Conservation (phyloP, 2,113 vertebrate genomes). For the Clarias magur region DNA sequence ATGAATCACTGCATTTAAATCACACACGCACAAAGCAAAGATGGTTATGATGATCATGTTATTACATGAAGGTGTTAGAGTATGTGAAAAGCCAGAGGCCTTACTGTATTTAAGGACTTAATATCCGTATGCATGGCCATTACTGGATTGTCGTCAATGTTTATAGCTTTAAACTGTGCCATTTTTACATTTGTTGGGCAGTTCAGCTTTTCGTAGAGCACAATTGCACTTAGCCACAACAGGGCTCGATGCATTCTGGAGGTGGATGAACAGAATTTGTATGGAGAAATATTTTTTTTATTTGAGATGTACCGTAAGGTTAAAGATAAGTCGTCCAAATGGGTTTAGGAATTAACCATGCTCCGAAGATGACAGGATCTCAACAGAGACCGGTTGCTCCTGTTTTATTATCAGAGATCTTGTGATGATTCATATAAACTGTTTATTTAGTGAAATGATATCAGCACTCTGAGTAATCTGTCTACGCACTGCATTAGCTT, state of each 20-base stretch:
- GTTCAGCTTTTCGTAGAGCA: conserved; percentile 18
- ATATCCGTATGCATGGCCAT: background rate
- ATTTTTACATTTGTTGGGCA: background rate
- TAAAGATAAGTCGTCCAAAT: background rate
- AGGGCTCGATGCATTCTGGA: background rate
- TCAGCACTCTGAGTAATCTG: background rate
- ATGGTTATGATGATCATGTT: background rate
- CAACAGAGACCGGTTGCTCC: background rate
- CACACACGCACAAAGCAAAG: background rate
- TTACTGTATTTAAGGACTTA: conserved; percentile 28
- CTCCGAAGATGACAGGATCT: background rate
- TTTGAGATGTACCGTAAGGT: background rate
- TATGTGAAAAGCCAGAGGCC: background rate
- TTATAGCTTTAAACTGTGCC: background rate
- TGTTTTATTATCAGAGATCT: background rate
- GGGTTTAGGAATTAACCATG: background rate
- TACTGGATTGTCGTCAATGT: background rate
- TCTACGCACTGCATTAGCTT: conserved; percentile 2
- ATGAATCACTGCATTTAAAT: conserved; percentile 1
- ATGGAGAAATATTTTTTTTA: background rate
- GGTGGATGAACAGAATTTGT: background rate
- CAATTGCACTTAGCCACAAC: conserved; percentile 17
- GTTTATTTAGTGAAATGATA: background rate
- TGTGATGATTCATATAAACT: conserved; percentile 6
- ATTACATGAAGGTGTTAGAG: background rate